Evolutionary conservation across 1,140 invertebrate species (phyloP).

Genomic region (Halyomorpha halys): DNA sequence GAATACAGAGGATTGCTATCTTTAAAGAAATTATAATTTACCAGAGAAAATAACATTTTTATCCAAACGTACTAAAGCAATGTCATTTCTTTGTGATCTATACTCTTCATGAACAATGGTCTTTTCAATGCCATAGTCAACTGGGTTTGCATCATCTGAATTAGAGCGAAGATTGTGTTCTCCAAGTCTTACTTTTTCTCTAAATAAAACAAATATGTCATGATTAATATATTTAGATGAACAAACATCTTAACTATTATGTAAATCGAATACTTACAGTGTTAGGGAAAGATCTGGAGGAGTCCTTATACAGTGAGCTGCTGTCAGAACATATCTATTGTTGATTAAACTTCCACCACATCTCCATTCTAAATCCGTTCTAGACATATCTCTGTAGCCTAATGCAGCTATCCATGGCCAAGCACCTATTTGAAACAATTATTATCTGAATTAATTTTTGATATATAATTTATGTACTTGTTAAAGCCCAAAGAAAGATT

Average conservation of each 20-base stretch:
- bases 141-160: constrained; percentile 34
- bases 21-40: constrained; percentile 21
- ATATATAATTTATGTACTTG: no score
- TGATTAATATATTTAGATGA: not conserved
- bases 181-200: constrained; percentile 35
- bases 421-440: constrained; percentile 21
- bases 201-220: constrained; percentile 26
- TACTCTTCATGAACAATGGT: constrained; percentile 36
- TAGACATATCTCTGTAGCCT: constrained; percentile 41
- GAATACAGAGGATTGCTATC: no score
- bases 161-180: constrained; percentile 36
- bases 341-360: constrained; percentile 71
- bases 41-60: constrained; percentile 36
- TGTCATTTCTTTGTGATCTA: constrained; percentile 39
- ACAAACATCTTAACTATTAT: not conserved
- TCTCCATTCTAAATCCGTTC: constrained; percentile 28
- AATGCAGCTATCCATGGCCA: constrained; percentile 38
- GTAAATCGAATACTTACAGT: not conserved
- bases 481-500: no score
- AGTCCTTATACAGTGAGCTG: constrained; percentile 39
- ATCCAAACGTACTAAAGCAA: constrained; percentile 39
- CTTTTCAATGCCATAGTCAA: constrained; percentile 34
- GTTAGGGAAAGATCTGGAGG: not conserved
- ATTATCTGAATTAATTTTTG: not conserved
- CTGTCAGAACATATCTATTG: constrained; percentile 41